Evolutionary conservation across 2,113 vertebrate species (phyloP).

Genomic region (Sclerurus mexicanus): DNA sequence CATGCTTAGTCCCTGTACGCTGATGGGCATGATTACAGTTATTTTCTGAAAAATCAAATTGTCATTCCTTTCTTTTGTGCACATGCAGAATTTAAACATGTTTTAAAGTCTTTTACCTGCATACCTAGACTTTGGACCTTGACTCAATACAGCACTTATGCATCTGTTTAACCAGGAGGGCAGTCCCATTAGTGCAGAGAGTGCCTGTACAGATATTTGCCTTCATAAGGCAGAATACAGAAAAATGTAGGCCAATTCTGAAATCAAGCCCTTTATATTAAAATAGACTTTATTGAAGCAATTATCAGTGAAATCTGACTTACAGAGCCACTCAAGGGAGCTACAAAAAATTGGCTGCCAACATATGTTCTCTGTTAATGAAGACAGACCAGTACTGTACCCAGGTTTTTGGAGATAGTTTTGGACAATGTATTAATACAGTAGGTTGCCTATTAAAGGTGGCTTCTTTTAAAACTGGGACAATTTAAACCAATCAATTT

Average conservation of each 20-base stretch:
- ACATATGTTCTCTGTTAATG: slow-evolving; percentile 13
- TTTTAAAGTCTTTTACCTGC: neutral
- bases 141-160: neutral
- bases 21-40: neutral
- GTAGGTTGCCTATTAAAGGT: neutral
- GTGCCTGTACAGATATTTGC: neutral
- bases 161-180: neutral
- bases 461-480: neutral
- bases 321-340: neutral
- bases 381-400: neutral
- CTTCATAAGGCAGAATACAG: neutral
- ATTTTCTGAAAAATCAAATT: neutral
- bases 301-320: slow-evolving; percentile 41
- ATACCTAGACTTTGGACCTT: neutral
- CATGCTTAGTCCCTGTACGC: neutral
- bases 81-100: neutral
- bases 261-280: slow-evolving; percentile 9
- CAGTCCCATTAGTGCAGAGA: neutral
- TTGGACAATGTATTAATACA: neutral
- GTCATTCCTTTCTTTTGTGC: neutral
- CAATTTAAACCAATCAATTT: neutral
- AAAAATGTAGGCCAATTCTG: neutral
- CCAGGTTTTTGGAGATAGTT: neutral
- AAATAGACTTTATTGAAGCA: slow-evolving; percentile 32
- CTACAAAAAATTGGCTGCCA: neutral